Evolutionary conservation across 2,797 vertebrate species (phyloP).

Genomic region (Phalloptychus januarius): DNA sequence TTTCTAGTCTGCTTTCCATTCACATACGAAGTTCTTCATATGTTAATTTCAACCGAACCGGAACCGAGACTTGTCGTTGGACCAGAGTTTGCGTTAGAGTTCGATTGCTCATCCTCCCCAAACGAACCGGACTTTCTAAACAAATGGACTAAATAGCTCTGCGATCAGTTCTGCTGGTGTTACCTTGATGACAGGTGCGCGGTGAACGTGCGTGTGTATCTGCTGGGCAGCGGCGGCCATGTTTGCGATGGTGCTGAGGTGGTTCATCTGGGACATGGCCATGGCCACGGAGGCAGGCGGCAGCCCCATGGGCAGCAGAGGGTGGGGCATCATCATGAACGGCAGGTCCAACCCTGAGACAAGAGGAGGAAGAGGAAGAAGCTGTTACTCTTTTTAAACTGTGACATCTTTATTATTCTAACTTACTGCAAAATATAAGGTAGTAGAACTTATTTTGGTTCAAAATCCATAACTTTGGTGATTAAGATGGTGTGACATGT

Average conservation of each 20-base stretch:
- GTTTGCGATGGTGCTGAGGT: slow-evolving; percentile 94
- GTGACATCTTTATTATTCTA: neutral
- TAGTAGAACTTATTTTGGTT: neutral
- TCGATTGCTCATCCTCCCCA: no score
- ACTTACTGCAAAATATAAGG: neutral
- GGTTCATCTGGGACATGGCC: slow-evolving; percentile 99
- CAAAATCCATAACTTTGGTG: no score
- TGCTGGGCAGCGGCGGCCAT: slow-evolving; percentile 94
- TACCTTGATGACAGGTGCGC: slow-evolving; percentile 92
- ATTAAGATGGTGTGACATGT: no score
- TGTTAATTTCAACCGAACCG: no score
- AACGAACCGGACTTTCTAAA: no score
- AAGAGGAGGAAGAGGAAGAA: neutral
- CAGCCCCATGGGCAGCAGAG: slow-evolving; percentile 92
- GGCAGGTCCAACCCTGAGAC: slow-evolving; percentile 90
- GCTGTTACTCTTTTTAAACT: neutral
- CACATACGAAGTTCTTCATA: no score
- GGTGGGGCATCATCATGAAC: slow-evolving; percentile 98
- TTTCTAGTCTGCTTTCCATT: no score
- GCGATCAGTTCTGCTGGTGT: slow-evolving; percentile 13
- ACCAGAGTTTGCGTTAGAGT: no score
- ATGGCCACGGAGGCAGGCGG: slow-evolving; percentile 94
- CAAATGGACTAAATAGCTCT: neutral
- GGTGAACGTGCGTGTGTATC: slow-evolving; percentile 85
- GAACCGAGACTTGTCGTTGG: no score